Evolutionary conservation across 2,797 vertebrate species (phyloP), one percentile per base, ranked within the genome.

Genomic region (Scleropages formosus): DNA sequence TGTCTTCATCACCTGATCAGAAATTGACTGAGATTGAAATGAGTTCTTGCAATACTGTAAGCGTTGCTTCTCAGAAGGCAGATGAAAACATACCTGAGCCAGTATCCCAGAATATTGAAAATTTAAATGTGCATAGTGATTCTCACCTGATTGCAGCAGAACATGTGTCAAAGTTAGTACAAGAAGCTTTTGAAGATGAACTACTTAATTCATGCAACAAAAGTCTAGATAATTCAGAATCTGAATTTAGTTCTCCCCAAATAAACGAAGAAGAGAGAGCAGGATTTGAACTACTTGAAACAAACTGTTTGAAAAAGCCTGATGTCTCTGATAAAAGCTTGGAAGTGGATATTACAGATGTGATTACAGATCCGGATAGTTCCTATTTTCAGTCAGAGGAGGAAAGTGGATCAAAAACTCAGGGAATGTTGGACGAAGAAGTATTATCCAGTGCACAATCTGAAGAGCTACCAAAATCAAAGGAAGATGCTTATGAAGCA

Each of bases 391-490:
- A 10, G 69, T 0, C 47, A 12, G 39, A 62, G 58, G 18, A 62
- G 44, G 20, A 73, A 12, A 58, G 74, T 31, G 22, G 24, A 0
- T 61, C 16, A 65, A 15, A 72, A 26, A 6, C 18, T 0, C 31
- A 61, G 47, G 22, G 69, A 75, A 67, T 4, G 24, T 4, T 49
- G n/a, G 15, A 72, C 27, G 59, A 26, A 65, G 16, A 31, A 7
- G 53, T 60, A 1, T 9, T 26, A 10, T 46, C 66, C 49, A 75
- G 73, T 44, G 7, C 59, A 77, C 44, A 8, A 8, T 53, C 2
- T 22, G 31, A 62, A 72, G 72, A 46, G 49, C 71, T 53, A 77
- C 15, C 62, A 74, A 22, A 18, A 75, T 39, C 8, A 51, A 13
- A 24, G 72, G 70, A 76, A 56, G 31, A 69, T 16, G 15, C n/a